Evolutionary conservation across 2,888 invertebrate species (phyloP).

Genomic region (Parthenolecanium corni): DNA sequence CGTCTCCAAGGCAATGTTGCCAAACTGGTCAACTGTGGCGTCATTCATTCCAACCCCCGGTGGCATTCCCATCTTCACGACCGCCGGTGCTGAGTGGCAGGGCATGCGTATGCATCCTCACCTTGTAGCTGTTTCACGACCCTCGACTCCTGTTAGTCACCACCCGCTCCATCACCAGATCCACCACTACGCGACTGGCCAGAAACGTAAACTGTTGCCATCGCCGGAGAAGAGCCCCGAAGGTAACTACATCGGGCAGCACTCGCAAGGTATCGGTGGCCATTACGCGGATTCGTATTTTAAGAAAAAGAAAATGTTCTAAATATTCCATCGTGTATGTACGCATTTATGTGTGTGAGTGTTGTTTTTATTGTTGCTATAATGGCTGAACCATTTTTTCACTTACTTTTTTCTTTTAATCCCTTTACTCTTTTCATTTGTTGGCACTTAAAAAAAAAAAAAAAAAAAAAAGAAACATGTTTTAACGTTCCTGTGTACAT

Average conservation of each 20-base stretch:
- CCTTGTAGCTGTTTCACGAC: conserved; percentile 17
- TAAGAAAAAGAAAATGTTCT: conserved; percentile 39
- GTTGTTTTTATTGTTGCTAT: too few species aligned
- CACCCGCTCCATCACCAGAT: not conserved
- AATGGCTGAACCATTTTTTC: too few species aligned
- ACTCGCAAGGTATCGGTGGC: conserved; percentile 45
- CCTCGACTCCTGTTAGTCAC: conserved; percentile 33
- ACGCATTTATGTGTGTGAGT: too few species aligned
- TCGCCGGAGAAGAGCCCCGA: conserved; percentile 43
- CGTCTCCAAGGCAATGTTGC: not conserved
- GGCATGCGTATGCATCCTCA: not conserved
- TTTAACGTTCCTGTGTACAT: too few species aligned
- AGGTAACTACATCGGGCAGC: conserved; percentile 43
- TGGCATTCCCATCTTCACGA: conserved; percentile 7
- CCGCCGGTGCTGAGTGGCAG: not conserved
- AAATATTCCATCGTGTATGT: not conserved
- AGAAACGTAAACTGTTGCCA: conserved; percentile 41
- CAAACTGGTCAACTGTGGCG: conserved; percentile 7
- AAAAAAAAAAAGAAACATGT: too few species aligned
- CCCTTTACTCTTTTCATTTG: too few species aligned
- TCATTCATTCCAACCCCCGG: not conserved
- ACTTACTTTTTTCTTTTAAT: too few species aligned
- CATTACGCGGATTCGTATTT: conserved; percentile 44
- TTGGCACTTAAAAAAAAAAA: too few species aligned
- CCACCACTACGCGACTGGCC: conserved; percentile 34